Percentiles rank a stretch among this genome's conserved stretches.
These are phyloP conservation scores for Aporrectodea caliginosa DNA, from an alignment of 1,140 invertebrate genomes.

Conservation along the genomic window DNA sequence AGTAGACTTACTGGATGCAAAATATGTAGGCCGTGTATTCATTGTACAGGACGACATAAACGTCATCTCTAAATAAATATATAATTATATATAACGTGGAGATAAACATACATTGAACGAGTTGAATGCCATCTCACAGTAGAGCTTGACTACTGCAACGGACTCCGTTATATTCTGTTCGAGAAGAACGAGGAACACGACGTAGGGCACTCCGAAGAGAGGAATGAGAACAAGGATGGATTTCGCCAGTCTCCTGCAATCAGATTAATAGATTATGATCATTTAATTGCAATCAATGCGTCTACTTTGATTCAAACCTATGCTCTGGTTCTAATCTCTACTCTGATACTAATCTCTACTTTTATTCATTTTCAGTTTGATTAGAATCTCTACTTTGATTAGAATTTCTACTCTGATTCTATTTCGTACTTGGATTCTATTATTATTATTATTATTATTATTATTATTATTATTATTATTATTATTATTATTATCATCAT, in stretches of 20 bases:
- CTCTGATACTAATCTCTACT: too few relatives aligned
- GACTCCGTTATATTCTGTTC: slow-evolving; percentile 57
- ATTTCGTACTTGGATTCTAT: too few relatives aligned
- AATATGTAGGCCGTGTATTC: too few relatives aligned
- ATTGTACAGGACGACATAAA: too few relatives aligned
- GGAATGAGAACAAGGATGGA: slow-evolving; percentile 76
- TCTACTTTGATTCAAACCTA: too few relatives aligned
- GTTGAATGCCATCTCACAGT: slow-evolving; percentile 71
- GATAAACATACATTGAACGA: slow-evolving; percentile 71
- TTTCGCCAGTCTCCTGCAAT: slow-evolving; percentile 64
- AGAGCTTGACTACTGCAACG: slow-evolving; percentile 68
- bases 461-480: neutral
- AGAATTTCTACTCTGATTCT: too few relatives aligned
- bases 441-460: neutral
- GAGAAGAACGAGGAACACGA: slow-evolving; percentile 66
- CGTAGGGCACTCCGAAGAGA: slow-evolving; percentile 76
- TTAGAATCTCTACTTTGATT: too few relatives aligned
- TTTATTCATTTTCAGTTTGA: too few relatives aligned
- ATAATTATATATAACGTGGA: too few relatives aligned
- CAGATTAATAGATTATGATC: neutral
- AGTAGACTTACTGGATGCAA: too few relatives aligned
- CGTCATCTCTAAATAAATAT: too few relatives aligned
- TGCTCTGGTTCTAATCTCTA: too few relatives aligned
- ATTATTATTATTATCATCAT: neutral
- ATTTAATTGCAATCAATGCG: neutral